These are phyloP conservation scores for Zootoca vivipara DNA, from an alignment of 2,113 vertebrate species.

Conservation along the genomic window DNA sequence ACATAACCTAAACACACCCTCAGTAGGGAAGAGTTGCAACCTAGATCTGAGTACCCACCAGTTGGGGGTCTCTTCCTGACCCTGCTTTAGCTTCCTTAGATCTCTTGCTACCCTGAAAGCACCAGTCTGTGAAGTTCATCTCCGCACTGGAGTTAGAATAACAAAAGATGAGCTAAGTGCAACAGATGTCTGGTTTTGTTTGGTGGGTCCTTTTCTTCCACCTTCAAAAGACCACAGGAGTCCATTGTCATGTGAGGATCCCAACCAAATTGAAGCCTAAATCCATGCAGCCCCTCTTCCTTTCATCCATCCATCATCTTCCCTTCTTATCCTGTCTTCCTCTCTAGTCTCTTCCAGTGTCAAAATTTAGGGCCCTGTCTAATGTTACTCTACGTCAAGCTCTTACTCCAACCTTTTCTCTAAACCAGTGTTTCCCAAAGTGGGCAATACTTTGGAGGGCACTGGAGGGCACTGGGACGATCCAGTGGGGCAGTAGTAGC, in stretches of 20 bases:
- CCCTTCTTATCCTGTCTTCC: no score
- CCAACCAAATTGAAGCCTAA: not conserved
- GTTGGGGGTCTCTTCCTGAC: constrained; percentile 17
- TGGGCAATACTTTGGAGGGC: no score
- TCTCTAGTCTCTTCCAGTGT: not conserved
- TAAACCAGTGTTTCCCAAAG: no score
- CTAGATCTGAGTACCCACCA: not conserved
- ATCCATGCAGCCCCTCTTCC: not conserved
- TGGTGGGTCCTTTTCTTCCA: constrained; percentile 11
- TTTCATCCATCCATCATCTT: no score
- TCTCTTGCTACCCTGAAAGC: not conserved
- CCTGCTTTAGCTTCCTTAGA: fast-evolving
- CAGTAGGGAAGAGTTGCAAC: not conserved
- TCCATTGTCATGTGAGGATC: not conserved
- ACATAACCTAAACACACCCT: not conserved
- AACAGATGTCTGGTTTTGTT: constrained; percentile 17
- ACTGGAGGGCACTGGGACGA: no score
- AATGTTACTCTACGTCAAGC: not conserved
- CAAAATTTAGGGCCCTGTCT: not conserved
- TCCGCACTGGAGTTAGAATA: not conserved
- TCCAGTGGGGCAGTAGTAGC: no score
- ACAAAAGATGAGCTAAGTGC: constrained; percentile 30
- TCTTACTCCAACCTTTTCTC: no score
- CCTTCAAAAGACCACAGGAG: not conserved
- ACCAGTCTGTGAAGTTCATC: not conserved